These are phyloP conservation scores for Apamea monoglypha DNA, from an alignment of 2,888 invertebrate genomes.

Conservation along the genomic window DNA sequence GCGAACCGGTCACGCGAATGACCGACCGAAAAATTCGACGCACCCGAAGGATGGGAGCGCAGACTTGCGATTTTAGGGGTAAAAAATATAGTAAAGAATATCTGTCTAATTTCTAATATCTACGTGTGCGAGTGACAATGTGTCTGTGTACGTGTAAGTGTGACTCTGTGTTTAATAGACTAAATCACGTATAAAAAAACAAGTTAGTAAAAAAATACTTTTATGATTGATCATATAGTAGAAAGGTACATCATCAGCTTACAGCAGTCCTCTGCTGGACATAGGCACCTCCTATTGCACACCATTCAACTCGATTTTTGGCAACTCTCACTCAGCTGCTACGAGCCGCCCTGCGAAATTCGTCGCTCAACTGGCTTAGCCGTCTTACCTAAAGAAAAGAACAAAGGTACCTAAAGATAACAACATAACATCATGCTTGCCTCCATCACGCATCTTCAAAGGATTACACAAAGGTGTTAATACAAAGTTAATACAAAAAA, in stretches of 20 bases:
- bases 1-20: conserved; percentile 84
- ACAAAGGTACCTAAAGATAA: background rate
- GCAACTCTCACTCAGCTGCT: background rate
- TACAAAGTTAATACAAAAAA: background rate
- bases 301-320: background rate
- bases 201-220: background rate
- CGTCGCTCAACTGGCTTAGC: background rate
- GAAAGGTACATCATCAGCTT: background rate
- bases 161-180: background rate
- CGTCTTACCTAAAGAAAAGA: background rate
- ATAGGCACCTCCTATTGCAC: background rate
- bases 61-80: conserved; percentile 59
- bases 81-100: background rate
- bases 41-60: conserved; percentile 65
- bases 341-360: background rate
- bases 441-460: background rate
- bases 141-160: no score
- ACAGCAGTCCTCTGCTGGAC: background rate
- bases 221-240: background rate
- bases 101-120: background rate
- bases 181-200: background rate
- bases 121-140: background rate
- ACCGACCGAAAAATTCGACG: conserved; percentile 78
- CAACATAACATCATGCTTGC: background rate
- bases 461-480: background rate